Evolutionary conservation across 2,888 invertebrate genomes (phyloP), one percentile per base, ranked within the genome.

Genomic region (Eupeodes latifasciatus): DNA sequence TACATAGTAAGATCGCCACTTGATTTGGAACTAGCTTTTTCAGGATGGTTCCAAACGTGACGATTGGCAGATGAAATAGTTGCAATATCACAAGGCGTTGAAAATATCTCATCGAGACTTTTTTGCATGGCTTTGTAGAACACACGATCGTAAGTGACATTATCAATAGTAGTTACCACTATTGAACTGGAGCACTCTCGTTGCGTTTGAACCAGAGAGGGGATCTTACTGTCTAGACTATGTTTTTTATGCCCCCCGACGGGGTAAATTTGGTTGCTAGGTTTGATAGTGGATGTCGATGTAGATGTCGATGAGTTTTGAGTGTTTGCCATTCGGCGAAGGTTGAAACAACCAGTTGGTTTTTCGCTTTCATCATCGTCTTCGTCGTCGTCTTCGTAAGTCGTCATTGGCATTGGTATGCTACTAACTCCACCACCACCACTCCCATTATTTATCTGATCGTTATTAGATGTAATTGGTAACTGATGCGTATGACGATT

Each of bases 1-100:
- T 93, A 93, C 92, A 93, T 93, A 76, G 93, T 93, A 5, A 93
- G 90, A 89, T 93, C 93, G 1, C 92, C 93, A 74, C 93, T 93
- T 0, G 93, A 93, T 76, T 93, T 94, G 9, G 93, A 93, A 89
- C 92, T 93, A 0, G 92, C 91, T 34, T 92, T 91, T 62, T 93
- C 92, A 2, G 91, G 76, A 66, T 92, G 91, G 61, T 91, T 90
- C 90, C 91, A 91, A 55, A 90, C 90, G 27, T 81, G 89, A 59
- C 90, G 90, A 72, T 83, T 90, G 3, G 80, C 78, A 40, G 88
- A 81, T 0, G 88, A 88, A 64, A 80, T 87, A 4, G 76, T 80
- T 11, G 85, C 79, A 62, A 83, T 84, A 66, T 82, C 84, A 75
- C 90, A 89, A 53, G 91, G 87, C 16, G 90, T 78, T 6, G 93